A percentile compares a stretch with the other conserved stretches of the same genome.
phyloP scores from a whole-genome alignment of 2,888 invertebrate genomes.

The Dryobota labecula region DNA sequence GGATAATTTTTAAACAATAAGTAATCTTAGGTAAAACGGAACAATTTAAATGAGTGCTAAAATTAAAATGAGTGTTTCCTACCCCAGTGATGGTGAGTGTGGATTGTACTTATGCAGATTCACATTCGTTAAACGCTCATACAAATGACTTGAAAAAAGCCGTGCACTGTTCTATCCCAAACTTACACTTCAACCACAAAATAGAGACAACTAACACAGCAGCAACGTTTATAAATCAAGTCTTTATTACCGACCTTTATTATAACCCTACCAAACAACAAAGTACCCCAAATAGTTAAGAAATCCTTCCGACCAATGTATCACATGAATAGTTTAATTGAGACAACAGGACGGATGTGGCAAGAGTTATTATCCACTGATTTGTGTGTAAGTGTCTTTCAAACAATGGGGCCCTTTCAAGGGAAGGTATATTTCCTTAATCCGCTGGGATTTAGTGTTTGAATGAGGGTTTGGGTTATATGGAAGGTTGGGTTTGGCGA shows the following conservation, averaged over 20 bases:
- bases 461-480: conserved; percentile 52
- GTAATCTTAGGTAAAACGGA: too few species aligned
- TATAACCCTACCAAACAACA: conserved; percentile 45
- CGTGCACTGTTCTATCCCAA: conserved; percentile 2
- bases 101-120: too few species aligned
- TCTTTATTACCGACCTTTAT: conserved; percentile 43
- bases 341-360: conserved; percentile 58
- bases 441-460: conserved; percentile 74
- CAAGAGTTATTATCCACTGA: conserved; percentile 67
- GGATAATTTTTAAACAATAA: too few species aligned
- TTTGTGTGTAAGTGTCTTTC: conserved; percentile 75
- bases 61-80: too few species aligned
- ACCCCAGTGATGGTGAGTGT: too few species aligned
- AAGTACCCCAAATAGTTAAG: conserved; percentile 52
- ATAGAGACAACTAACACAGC: conserved; percentile 22
- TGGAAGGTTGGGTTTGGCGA: conserved; percentile 39
- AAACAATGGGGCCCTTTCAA: conserved; percentile 82
- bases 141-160: too few species aligned
- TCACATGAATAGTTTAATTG: conserved; percentile 65
- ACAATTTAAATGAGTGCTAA: too few species aligned
- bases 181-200: conserved; percentile 22
- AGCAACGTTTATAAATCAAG: conserved; percentile 45
- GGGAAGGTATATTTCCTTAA: conserved; percentile 84
- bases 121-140: too few species aligned
- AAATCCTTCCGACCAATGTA: conserved; percentile 58